Conservation (phyloP, 2,888 invertebrate genomes). For the Rugalucina vietnamica region DNA sequence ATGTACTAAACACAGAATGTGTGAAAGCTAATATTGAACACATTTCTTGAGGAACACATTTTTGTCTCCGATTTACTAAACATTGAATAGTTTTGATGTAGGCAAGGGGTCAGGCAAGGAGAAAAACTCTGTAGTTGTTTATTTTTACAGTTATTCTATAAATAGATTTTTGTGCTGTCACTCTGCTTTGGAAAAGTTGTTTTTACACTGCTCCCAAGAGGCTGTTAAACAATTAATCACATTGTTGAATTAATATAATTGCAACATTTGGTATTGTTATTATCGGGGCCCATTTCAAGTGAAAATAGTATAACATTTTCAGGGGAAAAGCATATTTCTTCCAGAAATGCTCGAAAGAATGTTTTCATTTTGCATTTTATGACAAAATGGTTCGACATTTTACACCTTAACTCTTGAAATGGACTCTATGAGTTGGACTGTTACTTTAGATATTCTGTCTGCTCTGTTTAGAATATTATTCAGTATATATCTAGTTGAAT, state of each 20-base stretch:
- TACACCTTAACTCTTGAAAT: too few species aligned
- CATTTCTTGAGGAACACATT: too few species aligned
- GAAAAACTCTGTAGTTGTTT: conserved; percentile 48
- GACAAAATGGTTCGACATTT: too few species aligned
- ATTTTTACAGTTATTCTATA: conserved; percentile 46
- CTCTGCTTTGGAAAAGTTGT: conserved; percentile 50
- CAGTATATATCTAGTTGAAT: conserved; percentile 12
- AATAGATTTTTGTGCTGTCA: conserved; percentile 63
- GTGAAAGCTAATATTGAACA: neutral
- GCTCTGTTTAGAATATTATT: conserved; percentile 42
- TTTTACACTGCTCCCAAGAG: conserved; percentile 36
- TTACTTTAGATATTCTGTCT: conserved; percentile 42
- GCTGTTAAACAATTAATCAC: conserved; percentile 5
- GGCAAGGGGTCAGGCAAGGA: conserved; percentile 67
- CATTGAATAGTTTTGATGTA: neutral
- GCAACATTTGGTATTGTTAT: conserved; percentile 15
- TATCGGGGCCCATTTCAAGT: neutral
- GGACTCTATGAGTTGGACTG: conserved; percentile 8
- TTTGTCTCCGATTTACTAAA: too few species aligned
- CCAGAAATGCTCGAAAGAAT: too few species aligned
- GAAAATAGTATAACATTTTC: neutral
- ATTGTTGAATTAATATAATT: conserved; percentile 7
- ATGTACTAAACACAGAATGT: neutral
- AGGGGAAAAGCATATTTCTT: too few species aligned
- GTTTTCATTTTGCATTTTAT: too few species aligned